phyloP scores from a whole-genome alignment of 2,113 vertebrate genomes.

The Hyla sarda region DNA sequence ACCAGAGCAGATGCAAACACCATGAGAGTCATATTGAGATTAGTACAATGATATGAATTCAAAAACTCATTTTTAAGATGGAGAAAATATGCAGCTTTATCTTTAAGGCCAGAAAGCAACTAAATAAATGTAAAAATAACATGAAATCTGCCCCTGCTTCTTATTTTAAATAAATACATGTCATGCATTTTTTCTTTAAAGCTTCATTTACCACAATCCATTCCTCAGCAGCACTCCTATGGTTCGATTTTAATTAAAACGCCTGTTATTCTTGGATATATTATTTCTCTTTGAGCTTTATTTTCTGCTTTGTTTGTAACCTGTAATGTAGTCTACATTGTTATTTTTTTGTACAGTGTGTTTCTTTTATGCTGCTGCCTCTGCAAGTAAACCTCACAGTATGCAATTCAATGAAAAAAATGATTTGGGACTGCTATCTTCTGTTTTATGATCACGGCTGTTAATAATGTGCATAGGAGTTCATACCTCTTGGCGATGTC shows the following conservation, averaged over 20 bases:
- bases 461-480: constrained; percentile 51
- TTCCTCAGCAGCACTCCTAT: constrained; percentile 13
- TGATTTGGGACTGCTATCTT: constrained; percentile 55
- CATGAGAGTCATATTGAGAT: background rate
- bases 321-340: constrained; percentile 18
- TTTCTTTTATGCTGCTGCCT: constrained; percentile 35
- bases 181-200: constrained; percentile 20
- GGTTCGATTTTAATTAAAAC: constrained; percentile 52
- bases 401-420: constrained; percentile 39
- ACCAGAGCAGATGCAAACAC: background rate
- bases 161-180: constrained; percentile 11
- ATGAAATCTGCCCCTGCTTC: background rate
- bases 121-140: constrained; percentile 24
- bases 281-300: constrained; percentile 28
- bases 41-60: background rate
- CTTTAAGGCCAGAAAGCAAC: background rate
- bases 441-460: constrained; percentile 51
- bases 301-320: constrained; percentile 53
- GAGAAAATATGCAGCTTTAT: background rate
- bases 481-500: constrained; percentile 43
- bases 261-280: constrained; percentile 38
- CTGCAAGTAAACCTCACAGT: constrained; percentile 25
- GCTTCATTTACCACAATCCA: constrained; percentile 48
- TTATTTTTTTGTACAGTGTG: constrained; percentile 33
- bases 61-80: background rate